A percentile compares a stretch with the other conserved stretches of the same genome.
These are phyloP conservation scores for Diabrotica balteata DNA, from an alignment of 2,888 invertebrate species.

Conservation along the genomic window DNA sequence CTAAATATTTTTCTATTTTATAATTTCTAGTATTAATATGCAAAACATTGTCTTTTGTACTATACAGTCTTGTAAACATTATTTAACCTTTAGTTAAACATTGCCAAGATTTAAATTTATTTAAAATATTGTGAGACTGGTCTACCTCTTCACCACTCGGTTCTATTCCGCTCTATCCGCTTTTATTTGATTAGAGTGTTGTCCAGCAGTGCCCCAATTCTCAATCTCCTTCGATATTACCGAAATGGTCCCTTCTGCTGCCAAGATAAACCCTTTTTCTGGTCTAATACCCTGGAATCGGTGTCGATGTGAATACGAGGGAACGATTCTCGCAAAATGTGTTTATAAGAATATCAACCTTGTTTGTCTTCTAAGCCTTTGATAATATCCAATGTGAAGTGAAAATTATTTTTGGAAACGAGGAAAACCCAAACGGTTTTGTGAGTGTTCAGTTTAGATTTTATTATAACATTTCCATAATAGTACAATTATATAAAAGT, in stretches of 20 bases:
- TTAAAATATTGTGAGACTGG: background rate
- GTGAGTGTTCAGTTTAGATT: too few relatives aligned
- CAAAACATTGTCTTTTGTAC: too few relatives aligned
- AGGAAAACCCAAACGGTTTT: too few relatives aligned
- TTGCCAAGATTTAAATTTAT: background rate
- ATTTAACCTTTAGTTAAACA: background rate
- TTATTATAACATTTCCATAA: too few relatives aligned
- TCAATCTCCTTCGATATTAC: slow-evolving; percentile 50
- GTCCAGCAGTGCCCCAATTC: slow-evolving; percentile 45
- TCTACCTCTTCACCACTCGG: background rate
- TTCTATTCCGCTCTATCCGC: slow-evolving; percentile 14
- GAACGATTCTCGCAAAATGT: background rate
- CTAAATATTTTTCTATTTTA: too few relatives aligned
- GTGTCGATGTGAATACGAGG: background rate
- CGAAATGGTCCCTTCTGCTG: slow-evolving; percentile 40
- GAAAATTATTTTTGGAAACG: background rate
- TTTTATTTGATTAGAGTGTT: slow-evolving; percentile 57
- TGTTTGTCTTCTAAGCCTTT: background rate
- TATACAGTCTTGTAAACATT: background rate
- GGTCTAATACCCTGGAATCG: slow-evolving; percentile 21
- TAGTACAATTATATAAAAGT: too few relatives aligned
- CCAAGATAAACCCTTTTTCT: slow-evolving; percentile 20
- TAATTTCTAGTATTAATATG: too few relatives aligned
- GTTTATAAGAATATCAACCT: background rate
- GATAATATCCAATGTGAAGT: background rate